Evolutionary conservation across 1,140 invertebrate species (phyloP).

Genomic region (Drosophila sturtevanti): DNA sequence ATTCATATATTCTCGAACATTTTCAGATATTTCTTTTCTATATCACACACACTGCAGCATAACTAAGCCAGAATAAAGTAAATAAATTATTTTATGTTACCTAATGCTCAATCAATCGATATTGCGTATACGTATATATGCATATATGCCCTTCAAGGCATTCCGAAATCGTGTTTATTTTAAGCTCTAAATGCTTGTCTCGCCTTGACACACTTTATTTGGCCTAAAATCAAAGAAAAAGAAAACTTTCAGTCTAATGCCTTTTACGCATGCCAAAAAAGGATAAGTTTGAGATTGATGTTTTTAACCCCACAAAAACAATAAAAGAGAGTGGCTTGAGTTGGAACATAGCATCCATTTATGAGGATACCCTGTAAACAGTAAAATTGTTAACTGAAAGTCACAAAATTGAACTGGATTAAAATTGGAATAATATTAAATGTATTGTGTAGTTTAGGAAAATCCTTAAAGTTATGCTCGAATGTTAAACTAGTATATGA

Average conservation of each 20-base stretch:
- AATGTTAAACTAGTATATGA: no score
- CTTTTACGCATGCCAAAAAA: slow-evolving; percentile 34
- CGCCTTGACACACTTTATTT: slow-evolving; percentile 62
- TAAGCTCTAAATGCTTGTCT: slow-evolving; percentile 20
- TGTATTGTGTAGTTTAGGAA: no score
- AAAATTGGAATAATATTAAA: no score
- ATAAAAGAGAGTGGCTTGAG: neutral
- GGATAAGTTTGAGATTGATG: slow-evolving; percentile 52
- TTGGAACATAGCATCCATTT: neutral
- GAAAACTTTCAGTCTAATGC: slow-evolving; percentile 35
- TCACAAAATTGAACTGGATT: no score
- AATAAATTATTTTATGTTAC: slow-evolving; percentile 10
- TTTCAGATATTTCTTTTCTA: no score
- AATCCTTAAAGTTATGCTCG: no score
- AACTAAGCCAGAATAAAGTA: neutral
- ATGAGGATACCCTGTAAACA: neutral
- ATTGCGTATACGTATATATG: slow-evolving; percentile 3
- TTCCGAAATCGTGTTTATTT: slow-evolving; percentile 61
- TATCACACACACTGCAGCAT: no score
- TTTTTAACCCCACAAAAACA: neutral
- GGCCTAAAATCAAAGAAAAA: slow-evolving; percentile 13
- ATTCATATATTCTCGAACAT: no score
- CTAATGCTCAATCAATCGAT: slow-evolving; percentile 44
- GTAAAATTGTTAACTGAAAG: no score
- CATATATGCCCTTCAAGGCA: slow-evolving; percentile 10